Percentiles rank a stretch among this genome's conserved stretches.
Evolutionary conservation across 64 coral and sea anemone species (phyloP).

Genomic region (Actinia equina): DNA sequence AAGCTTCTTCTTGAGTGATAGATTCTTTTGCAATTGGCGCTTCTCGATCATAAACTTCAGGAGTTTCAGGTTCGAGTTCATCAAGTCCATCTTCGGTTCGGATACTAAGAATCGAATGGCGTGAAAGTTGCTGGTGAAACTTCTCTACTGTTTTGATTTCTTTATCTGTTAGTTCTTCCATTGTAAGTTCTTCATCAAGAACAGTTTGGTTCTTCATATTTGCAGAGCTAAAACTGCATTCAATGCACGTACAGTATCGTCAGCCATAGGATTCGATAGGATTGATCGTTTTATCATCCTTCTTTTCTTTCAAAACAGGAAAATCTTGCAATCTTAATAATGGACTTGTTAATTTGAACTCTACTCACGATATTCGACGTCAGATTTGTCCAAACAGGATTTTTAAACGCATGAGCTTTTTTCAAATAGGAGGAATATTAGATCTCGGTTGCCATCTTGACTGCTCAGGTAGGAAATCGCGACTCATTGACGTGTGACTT

Average conservation of each 20-base stretch:
- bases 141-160: conserved; percentile 8
- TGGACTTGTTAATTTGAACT: too few species aligned
- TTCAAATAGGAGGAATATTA: too few species aligned
- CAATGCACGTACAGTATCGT: background rate
- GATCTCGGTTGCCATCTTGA: too few species aligned
- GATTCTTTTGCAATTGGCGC: background rate
- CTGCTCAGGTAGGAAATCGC: too few species aligned
- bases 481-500: too few species aligned
- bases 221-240: background rate
- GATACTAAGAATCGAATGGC: conserved; percentile 19
- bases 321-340: too few species aligned
- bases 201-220: background rate
- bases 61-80: background rate
- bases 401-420: too few species aligned
- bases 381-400: too few species aligned
- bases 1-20: conserved; percentile 3
- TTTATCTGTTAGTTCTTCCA: conserved; percentile 2
- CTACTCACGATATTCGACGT: too few species aligned
- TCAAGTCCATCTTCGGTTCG: conserved; percentile 10
- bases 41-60: background rate
- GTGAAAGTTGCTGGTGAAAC: conserved; percentile 10
- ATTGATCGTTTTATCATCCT: too few species aligned
- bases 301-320: too few species aligned
- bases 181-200: background rate
- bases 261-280: background rate